These are phyloP conservation scores for Rhinoptilus africanus DNA, from an alignment of 2,113 vertebrate species.

Conservation along the genomic window DNA sequence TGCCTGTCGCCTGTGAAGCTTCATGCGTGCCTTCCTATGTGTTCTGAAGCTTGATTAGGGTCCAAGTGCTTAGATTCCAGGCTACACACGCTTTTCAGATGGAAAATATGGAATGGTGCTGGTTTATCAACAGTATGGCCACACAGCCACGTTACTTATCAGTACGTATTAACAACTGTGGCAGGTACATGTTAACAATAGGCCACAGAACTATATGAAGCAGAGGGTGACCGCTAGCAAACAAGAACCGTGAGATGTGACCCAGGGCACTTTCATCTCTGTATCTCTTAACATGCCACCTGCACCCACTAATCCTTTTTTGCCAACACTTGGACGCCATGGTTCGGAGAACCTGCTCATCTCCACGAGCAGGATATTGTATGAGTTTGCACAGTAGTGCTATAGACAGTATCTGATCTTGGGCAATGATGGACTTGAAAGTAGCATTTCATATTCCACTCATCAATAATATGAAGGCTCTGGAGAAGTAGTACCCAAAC, in stretches of 20 bases:
- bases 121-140: background rate
- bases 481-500: background rate
- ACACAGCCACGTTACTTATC: background rate
- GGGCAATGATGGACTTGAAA: background rate
- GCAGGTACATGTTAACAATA: no score
- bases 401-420: background rate
- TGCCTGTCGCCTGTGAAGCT: background rate
- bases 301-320: background rate
- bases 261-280: background rate
- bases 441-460: background rate
- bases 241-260: background rate
- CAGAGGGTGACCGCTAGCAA: background rate
- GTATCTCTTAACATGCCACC: background rate
- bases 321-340: background rate
- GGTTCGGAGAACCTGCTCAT: background rate
- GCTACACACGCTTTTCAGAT: background rate
- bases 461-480: accelerated
- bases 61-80: background rate
- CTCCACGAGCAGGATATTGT: background rate
- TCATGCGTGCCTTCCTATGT: background rate
- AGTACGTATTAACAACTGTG: background rate
- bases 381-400: background rate
- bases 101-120: background rate
- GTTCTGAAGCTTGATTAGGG: background rate
- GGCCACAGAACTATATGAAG: background rate